These are phyloP conservation scores for Pseudomugil tenellus DNA, from an alignment of 2,797 vertebrate species.

Conservation along the genomic window DNA sequence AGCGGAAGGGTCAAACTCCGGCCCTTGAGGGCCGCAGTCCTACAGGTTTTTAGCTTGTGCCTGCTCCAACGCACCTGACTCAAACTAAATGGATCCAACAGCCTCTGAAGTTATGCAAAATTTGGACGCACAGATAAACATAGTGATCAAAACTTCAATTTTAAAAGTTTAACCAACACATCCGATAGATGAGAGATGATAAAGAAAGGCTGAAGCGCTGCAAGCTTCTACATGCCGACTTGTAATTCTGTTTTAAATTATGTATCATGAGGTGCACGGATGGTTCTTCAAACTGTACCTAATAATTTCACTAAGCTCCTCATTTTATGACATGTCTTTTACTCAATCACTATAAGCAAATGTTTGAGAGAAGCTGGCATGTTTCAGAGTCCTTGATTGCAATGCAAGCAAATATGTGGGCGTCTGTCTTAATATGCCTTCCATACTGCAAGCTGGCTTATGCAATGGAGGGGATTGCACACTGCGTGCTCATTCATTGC, in stretches of 20 bases:
- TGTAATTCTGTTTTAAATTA: neutral
- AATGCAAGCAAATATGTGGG: slow-evolving; percentile 17
- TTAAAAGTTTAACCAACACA: slow-evolving; percentile 1
- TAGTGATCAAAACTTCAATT: neutral
- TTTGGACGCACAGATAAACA: slow-evolving; percentile 3
- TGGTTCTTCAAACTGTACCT: neutral
- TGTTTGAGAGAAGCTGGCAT: neutral
- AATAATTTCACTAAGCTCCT: neutral
- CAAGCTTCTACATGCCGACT: neutral
- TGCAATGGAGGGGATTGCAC: slow-evolving; percentile 59
- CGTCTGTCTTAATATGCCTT: slow-evolving; percentile 28
- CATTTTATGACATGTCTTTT: neutral
- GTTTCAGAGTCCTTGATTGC: slow-evolving; percentile 9
- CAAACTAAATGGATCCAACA: neutral
- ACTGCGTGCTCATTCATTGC: slow-evolving; percentile 72
- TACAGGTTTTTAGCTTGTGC: neutral
- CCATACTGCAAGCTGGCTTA: slow-evolving; percentile 44
- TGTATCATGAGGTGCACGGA: neutral
- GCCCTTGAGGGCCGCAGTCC: neutral
- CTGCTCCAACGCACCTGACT: neutral
- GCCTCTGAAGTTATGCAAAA: neutral
- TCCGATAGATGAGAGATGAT: neutral
- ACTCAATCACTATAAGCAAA: neutral
- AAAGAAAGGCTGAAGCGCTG: neutral
- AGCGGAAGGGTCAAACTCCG: neutral